Percentiles rank a stretch among this genome's conserved stretches.
phyloP scores from a whole-genome alignment of 2,113 vertebrate species.

The Osmerus eperlanus region DNA sequence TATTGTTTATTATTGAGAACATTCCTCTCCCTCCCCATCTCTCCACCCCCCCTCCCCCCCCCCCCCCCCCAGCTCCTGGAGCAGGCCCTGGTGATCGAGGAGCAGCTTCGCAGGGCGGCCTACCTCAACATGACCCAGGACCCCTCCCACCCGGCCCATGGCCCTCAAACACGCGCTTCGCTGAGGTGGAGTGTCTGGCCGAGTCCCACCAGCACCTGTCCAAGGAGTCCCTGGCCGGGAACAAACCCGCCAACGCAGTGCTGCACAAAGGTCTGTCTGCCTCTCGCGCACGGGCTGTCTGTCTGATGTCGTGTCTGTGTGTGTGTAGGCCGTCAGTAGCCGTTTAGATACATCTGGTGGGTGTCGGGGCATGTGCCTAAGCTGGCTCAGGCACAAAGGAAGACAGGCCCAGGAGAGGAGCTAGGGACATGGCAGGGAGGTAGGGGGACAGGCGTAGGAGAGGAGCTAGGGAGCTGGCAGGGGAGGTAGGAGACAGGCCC shows the following conservation, averaged over 20 bases:
- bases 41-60: background rate
- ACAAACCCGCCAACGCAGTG: slow-evolving; percentile 94
- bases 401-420: too few relatives aligned
- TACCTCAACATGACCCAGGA: slow-evolving; percentile 99
- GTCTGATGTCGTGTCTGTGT: background rate
- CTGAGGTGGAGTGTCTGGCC: slow-evolving; percentile 95
- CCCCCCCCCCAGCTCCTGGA: slow-evolving; percentile 82
- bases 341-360: too few relatives aligned
- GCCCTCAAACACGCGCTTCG: slow-evolving; percentile 92
- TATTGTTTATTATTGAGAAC: background rate
- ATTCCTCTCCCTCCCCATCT: background rate
- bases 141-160: slow-evolving; percentile 93
- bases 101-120: slow-evolving; percentile 90
- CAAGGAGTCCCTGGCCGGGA: slow-evolving; percentile 95
- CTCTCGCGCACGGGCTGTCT: background rate
- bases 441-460: too few relatives aligned
- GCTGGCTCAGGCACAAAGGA: too few relatives aligned
- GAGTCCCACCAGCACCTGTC: slow-evolving; percentile 98
- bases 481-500: too few relatives aligned
- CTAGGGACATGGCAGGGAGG: too few relatives aligned
- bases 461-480: too few relatives aligned
- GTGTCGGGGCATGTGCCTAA: too few relatives aligned
- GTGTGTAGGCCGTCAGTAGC: background rate
- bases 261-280: slow-evolving; percentile 88
- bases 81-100: slow-evolving; percentile 97